Percentiles rank a stretch among this genome's conserved stretches.
Evolutionary conservation across 2,797 vertebrate species (phyloP).

Genomic region (Fratercula arctica): DNA sequence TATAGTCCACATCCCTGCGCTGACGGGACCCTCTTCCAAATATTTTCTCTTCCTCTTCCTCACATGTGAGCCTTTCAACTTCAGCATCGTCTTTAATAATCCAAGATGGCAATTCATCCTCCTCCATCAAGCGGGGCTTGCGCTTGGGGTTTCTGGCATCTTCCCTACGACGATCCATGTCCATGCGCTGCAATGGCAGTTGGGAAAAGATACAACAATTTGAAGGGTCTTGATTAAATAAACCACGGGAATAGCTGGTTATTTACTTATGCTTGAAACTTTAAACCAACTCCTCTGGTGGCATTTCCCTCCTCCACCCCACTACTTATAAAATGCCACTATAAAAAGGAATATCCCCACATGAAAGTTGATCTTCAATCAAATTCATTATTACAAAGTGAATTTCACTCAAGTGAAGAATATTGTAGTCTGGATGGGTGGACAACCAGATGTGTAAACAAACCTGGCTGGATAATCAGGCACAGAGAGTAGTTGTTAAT

Average conservation of each 20-base stretch:
- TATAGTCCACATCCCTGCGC: slow-evolving; percentile 93
- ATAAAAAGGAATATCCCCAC: not conserved
- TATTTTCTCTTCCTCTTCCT: slow-evolving; percentile 93
- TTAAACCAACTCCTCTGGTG: not conserved
- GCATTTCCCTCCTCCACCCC: not conserved
- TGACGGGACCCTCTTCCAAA: slow-evolving; percentile 91
- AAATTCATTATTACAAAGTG: not conserved
- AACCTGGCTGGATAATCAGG: not conserved
- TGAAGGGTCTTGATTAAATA: not conserved
- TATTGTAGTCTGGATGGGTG: not conserved
- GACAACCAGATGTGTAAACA: not conserved
- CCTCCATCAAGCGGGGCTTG: slow-evolving; percentile 92
- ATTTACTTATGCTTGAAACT: not conserved
- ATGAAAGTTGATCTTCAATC: not conserved
- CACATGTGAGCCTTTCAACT: slow-evolving; percentile 92
- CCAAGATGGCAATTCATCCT: slow-evolving; percentile 93
- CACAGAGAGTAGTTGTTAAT: not conserved
- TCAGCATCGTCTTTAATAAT: slow-evolving; percentile 94
- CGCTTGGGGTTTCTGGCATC: slow-evolving; percentile 92
- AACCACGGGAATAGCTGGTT: not conserved
- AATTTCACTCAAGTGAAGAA: not conserved
- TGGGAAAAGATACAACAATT: not conserved
- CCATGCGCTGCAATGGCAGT: slow-evolving; percentile 83
- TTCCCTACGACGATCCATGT: slow-evolving; percentile 91
- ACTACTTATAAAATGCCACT: not conserved